phyloP scores from a whole-genome alignment of 2,113 vertebrate genomes.

The Neoarius graeffei region DNA sequence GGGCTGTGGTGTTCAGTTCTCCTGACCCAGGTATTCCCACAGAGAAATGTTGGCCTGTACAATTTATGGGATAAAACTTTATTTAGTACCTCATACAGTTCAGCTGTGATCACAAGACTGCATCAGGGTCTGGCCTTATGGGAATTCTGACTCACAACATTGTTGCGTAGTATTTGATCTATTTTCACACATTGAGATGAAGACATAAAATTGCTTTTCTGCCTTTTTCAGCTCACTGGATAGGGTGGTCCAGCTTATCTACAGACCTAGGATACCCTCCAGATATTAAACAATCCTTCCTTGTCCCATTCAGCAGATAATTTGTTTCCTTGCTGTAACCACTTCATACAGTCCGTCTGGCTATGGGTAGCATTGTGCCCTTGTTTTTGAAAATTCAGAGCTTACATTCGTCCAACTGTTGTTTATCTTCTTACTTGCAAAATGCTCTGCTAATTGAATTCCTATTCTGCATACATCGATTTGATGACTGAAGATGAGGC shows the following conservation, averaged over 20 bases:
- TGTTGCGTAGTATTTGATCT: conserved; percentile 29
- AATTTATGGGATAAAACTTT: conserved; percentile 8
- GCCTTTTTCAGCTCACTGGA: conserved; percentile 1
- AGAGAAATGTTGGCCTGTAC: conserved; percentile 6
- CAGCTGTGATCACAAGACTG: conserved; percentile 28
- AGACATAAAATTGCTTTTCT: conserved; percentile 35
- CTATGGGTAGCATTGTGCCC: conserved; percentile 51
- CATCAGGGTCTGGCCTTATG: conserved; percentile 16
- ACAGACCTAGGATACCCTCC: conserved; percentile 3
- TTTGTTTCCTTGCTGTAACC: conserved; percentile 8
- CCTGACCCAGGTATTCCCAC: conserved; percentile 18
- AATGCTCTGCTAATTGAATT: conserved; percentile 49
- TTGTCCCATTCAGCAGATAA: neutral
- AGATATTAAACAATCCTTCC: conserved; percentile 16
- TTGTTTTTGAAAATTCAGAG: conserved; percentile 45
- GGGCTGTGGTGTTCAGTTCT: conserved; percentile 6
- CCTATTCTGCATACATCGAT: conserved; percentile 58
- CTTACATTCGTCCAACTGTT: conserved; percentile 47
- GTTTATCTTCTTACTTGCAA: conserved; percentile 43
- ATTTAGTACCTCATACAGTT: conserved; percentile 20
- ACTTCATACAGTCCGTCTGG: conserved; percentile 47
- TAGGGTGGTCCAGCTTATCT: neutral
- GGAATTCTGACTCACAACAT: conserved; percentile 16
- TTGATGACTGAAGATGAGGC: conserved; percentile 58
- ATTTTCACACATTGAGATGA: conserved; percentile 17